These are phyloP conservation scores for Chamaedrilus cognettii DNA, from an alignment of 2,888 invertebrate species.

Conservation along the genomic window DNA sequence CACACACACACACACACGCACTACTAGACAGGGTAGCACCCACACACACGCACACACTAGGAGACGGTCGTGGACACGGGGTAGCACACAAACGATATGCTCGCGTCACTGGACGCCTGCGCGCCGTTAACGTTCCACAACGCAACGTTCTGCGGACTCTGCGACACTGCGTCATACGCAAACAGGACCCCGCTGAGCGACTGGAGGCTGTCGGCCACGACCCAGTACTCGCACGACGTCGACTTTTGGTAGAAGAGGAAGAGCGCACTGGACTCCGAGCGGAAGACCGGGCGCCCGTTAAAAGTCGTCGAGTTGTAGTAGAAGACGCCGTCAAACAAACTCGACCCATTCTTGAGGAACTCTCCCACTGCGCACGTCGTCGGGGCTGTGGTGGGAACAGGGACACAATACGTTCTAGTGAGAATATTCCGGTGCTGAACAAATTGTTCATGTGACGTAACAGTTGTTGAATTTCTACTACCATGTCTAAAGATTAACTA, in stretches of 20 bases:
- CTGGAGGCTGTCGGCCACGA: not conserved
- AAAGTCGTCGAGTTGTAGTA: not conserved
- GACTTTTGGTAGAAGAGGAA: slow-evolving; percentile 10
- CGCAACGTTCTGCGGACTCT: not conserved
- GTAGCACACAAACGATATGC: not conserved
- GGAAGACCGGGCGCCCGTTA: slow-evolving; percentile 18
- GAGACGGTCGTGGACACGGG: not conserved
- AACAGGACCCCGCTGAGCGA: not conserved
- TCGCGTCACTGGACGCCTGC: not conserved
- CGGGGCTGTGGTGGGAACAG: too few relatives aligned
- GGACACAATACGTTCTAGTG: too few relatives aligned
- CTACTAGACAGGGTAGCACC: too few relatives aligned
- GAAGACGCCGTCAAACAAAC: slow-evolving; percentile 15
- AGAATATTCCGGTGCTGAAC: not conserved
- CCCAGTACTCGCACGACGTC: slow-evolving; percentile 1
- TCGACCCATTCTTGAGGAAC: not conserved
- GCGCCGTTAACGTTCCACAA: not conserved
- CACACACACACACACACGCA: too few relatives aligned
- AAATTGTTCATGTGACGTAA: not conserved
- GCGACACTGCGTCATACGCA: not conserved
- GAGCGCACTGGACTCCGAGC: not conserved
- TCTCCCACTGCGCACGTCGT: not conserved
- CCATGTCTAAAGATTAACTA: too few relatives aligned
- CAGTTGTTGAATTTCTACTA: too few relatives aligned
- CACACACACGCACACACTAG: too few relatives aligned